A percentile compares a stretch with the other conserved stretches of the same genome.
Conservation (phyloP, 2,113 vertebrate species). For the Tragelaphus buxtoni region DNA sequence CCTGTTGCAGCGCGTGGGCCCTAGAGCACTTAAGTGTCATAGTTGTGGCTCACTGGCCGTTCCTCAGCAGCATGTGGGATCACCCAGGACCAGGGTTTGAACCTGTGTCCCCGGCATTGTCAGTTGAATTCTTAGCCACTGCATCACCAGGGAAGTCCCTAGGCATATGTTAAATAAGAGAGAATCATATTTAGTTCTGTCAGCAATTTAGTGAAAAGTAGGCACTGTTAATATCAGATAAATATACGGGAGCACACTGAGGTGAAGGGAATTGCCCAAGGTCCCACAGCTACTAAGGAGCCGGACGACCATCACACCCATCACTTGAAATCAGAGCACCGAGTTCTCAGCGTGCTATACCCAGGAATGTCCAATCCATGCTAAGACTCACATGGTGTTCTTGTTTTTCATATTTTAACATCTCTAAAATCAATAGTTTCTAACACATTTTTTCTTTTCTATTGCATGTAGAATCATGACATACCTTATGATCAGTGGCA, state of each 20-base stretch:
- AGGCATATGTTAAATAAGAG: background rate
- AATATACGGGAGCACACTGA: background rate
- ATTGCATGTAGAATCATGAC: background rate
- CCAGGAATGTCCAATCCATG: background rate
- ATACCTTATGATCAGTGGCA: background rate
- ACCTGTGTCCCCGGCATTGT: background rate
- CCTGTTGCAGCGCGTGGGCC: background rate
- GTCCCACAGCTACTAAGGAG: background rate
- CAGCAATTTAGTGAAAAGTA: background rate
- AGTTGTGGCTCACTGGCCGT: background rate
- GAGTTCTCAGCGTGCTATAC: accelerated
- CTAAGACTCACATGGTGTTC: background rate
- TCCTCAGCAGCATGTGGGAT: background rate
- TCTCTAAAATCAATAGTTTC: background rate
- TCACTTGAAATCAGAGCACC: background rate
- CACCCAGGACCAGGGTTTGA: background rate
- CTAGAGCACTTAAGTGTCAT: background rate
- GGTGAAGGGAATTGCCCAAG: background rate
- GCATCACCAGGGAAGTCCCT: background rate
- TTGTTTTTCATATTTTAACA: background rate
- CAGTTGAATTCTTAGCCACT: background rate
- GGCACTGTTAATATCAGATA: background rate
- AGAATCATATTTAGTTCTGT: background rate
- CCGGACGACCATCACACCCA: background rate
- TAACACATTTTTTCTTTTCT: background rate